phyloP scores from a whole-genome alignment of 2,113 vertebrate species.

The Ellobius talpinus region DNA sequence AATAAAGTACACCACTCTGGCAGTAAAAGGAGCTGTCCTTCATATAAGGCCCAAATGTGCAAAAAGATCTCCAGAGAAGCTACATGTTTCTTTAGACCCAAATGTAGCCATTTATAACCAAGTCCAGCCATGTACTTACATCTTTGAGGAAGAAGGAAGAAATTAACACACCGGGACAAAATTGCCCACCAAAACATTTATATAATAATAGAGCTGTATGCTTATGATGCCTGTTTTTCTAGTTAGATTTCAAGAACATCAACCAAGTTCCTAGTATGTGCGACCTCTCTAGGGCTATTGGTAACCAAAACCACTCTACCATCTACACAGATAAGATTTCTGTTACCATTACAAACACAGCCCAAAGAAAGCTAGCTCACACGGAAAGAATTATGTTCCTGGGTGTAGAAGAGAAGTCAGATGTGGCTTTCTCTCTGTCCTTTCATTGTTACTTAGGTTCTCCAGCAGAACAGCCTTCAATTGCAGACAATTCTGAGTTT shows the following conservation, averaged over 20 bases:
- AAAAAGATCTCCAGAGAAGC: neutral
- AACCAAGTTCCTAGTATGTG: neutral
- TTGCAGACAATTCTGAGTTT: neutral
- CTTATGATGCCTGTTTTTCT: neutral
- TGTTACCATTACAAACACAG: neutral
- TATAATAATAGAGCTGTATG: neutral
- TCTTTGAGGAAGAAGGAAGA: neutral
- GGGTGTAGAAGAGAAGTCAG: neutral
- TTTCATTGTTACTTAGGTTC: neutral
- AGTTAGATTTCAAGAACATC: neutral
- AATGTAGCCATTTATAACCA: neutral
- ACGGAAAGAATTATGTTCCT: conserved; percentile 4
- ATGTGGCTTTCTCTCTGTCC: conserved; percentile 13
- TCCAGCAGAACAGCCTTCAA: neutral
- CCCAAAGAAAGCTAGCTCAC: neutral
- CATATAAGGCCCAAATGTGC: neutral
- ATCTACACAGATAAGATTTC: neutral
- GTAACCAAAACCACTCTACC: neutral
- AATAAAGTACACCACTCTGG: neutral
- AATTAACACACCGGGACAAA: neutral
- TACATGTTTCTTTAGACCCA: neutral
- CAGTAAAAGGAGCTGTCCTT: neutral
- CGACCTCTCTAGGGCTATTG: neutral
- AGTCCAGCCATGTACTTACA: neutral
- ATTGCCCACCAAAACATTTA: neutral